These are phyloP conservation scores for Pemphredon lugubris DNA, from an alignment of 2,888 invertebrate species.

Conservation along the genomic window DNA sequence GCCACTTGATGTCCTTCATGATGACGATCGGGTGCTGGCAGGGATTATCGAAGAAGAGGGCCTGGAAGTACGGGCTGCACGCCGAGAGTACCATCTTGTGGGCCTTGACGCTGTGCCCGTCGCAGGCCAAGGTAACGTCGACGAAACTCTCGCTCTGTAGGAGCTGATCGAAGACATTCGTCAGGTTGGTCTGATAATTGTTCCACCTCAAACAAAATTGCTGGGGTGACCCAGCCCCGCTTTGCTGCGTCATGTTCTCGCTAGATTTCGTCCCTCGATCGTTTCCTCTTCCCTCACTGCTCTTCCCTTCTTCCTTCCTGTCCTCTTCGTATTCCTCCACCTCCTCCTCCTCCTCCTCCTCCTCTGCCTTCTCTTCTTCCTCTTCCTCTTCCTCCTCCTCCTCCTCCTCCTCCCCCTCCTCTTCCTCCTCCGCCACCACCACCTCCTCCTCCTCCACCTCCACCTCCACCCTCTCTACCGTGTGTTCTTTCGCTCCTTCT, in stretches of 20 bases:
- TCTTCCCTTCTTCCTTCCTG: not conserved
- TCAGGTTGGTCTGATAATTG: slow-evolving; percentile 94
- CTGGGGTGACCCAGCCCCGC: slow-evolving; percentile 85
- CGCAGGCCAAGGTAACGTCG: slow-evolving; percentile 95
- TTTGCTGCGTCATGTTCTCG: slow-evolving; percentile 80
- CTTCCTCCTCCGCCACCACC: slow-evolving; percentile 5
- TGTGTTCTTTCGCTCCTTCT: slow-evolving; percentile 23
- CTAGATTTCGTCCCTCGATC: slow-evolving; percentile 16
- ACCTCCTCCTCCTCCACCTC: slow-evolving; percentile 4
- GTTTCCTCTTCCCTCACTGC: slow-evolving; percentile 15
- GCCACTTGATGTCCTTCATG: slow-evolving; percentile 94
- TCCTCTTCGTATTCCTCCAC: not conserved
- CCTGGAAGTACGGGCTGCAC: slow-evolving; percentile 96
- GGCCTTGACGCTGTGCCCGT: slow-evolving; percentile 94
- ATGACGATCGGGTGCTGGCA: slow-evolving; percentile 97
- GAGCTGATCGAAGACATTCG: slow-evolving; percentile 94
- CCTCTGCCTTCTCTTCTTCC: no score
- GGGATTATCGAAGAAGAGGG: slow-evolving; percentile 94
- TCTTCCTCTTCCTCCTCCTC: not conserved
- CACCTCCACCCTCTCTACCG: slow-evolving; percentile 2
- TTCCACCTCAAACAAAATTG: slow-evolving; percentile 97
- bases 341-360: no score
- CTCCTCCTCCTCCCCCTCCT: slow-evolving; percentile 3
- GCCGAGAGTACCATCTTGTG: slow-evolving; percentile 97
- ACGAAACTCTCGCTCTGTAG: slow-evolving; percentile 94